A percentile compares a stretch with the other conserved stretches of the same genome.
phyloP scores from a whole-genome alignment of 2,113 vertebrate genomes.

The Otocyon megalotis region DNA sequence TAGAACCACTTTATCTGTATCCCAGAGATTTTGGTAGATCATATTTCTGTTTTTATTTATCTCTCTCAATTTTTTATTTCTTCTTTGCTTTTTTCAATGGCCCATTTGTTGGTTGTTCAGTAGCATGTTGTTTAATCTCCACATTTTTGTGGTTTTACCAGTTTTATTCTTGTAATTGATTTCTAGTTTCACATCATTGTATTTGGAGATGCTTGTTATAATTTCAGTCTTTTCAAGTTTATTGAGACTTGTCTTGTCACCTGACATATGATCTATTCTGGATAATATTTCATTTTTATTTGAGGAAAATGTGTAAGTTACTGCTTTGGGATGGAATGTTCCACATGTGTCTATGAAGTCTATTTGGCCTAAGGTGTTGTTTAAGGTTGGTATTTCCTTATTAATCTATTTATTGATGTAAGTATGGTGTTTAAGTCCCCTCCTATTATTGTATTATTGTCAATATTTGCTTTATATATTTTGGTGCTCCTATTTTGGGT shows the following conservation, averaged over 20 bases:
- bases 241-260: neutral
- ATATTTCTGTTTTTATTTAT: neutral
- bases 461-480: neutral
- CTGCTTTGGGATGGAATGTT: neutral
- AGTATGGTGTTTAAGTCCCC: neutral
- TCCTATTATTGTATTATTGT: neutral
- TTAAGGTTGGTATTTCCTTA: neutral
- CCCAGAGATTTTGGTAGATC: neutral
- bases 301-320: neutral
- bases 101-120: neutral
- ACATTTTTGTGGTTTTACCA: neutral
- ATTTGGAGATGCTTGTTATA: neutral
- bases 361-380: neutral
- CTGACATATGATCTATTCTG: neutral
- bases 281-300: neutral
- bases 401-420: neutral
- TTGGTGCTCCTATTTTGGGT: neutral
- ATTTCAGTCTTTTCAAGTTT: neutral
- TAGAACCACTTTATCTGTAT: neutral
- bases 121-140: neutral
- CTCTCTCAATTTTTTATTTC: neutral
- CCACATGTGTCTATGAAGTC: neutral
- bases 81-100: neutral
- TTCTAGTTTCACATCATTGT: neutral
- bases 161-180: neutral